Percentiles rank a stretch among this genome's conserved stretches.
These are phyloP conservation scores for Aldabrachelys gigantea DNA, from an alignment of 2,113 vertebrate genomes.

Conservation along the genomic window DNA sequence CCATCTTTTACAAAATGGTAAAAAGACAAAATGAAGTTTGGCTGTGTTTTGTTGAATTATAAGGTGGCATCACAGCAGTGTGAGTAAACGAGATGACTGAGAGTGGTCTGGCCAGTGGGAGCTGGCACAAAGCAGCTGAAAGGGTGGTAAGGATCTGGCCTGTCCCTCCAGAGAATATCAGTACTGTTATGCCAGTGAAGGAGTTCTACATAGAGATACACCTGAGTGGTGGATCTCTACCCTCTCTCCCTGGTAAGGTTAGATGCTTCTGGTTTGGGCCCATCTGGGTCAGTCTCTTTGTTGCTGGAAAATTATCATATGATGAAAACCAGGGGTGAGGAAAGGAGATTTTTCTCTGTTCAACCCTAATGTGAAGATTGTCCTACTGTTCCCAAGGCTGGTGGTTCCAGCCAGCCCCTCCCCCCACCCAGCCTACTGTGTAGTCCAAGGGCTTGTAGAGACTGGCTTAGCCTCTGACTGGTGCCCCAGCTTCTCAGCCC, in stretches of 20 bases:
- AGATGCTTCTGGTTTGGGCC: background rate
- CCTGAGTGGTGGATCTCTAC: background rate
- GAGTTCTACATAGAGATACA: background rate
- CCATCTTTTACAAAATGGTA: background rate
- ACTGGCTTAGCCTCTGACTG: background rate
- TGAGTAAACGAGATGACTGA: accelerated
- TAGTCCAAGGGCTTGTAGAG: background rate
- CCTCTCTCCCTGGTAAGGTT: background rate
- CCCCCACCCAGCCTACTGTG: background rate
- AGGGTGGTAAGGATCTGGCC: background rate
- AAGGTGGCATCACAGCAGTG: background rate
- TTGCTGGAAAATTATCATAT: background rate
- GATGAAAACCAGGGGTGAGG: background rate
- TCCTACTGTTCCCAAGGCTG: background rate
- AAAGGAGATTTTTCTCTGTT: background rate
- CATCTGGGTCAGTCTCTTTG: background rate
- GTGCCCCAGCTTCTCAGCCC: accelerated
- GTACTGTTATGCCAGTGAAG: background rate
- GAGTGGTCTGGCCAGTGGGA: background rate
- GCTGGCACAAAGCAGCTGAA: background rate
- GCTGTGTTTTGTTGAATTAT: background rate
- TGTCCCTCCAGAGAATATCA: background rate
- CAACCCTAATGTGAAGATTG: background rate
- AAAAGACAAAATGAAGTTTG: background rate
- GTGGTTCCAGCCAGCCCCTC: background rate